Conservation (phyloP, 1,140 invertebrate genomes). For the Scylla paramamosain region DNA sequence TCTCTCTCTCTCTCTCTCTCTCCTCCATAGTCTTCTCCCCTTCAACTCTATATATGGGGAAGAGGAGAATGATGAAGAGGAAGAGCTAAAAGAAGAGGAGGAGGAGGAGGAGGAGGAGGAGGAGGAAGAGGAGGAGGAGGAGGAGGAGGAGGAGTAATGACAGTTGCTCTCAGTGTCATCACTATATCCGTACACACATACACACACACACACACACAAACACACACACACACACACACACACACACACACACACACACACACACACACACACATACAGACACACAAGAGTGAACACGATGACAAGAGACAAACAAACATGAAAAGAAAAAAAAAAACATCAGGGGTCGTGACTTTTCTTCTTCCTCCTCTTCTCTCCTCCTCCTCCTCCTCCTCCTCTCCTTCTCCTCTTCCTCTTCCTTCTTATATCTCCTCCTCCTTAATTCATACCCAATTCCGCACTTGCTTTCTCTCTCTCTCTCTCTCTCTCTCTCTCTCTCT, state of each 20-base stretch:
- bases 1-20: no score
- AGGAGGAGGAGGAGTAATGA: background rate
- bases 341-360: background rate
- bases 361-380: background rate
- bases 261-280: background rate
- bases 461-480: background rate
- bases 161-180: background rate
- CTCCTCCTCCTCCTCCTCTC: background rate
- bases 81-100: no score
- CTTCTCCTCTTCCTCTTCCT: background rate
- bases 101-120: background rate
- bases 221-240: background rate
- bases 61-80: no score
- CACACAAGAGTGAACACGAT: background rate
- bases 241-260: background rate
- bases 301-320: background rate
- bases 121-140: background rate
- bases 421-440: background rate
- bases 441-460: background rate
- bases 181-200: background rate
- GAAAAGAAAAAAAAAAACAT: background rate
- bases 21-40: no score
- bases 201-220: constrained; percentile 1
- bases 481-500: background rate
- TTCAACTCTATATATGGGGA: no score